phyloP scores from a whole-genome alignment of 2,113 vertebrate genomes.

The Pelusios castaneus region DNA sequence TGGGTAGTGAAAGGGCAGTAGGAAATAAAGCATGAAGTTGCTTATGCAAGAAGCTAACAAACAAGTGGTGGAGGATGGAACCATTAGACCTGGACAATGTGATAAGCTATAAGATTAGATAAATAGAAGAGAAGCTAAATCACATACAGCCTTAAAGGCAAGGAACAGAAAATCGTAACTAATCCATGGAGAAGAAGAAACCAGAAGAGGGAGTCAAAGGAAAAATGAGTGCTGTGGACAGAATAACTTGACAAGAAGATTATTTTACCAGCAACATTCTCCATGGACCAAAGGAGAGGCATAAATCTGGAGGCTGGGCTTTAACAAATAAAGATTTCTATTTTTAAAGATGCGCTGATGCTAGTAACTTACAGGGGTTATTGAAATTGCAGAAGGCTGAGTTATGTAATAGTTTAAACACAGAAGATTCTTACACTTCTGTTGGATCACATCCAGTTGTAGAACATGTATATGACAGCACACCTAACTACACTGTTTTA shows the following conservation, averaged over 20 bases:
- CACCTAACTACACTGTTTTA: neutral
- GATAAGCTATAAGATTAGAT: neutral
- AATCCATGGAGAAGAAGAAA: neutral
- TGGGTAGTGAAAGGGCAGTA: neutral
- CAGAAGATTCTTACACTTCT: neutral
- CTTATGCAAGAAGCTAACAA: slow-evolving; percentile 3
- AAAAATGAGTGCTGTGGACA: neutral
- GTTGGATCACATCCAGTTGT: neutral
- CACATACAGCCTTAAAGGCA: neutral
- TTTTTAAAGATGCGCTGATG: neutral
- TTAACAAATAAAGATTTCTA: neutral
- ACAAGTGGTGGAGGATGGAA: neutral
- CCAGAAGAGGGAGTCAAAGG: slow-evolving; percentile 33
- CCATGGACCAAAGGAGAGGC: neutral
- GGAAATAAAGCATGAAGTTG: neutral
- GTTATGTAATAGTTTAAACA: neutral
- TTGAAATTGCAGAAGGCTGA: neutral
- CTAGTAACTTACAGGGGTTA: neutral
- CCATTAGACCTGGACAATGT: slow-evolving; percentile 2
- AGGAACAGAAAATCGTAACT: neutral
- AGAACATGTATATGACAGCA: neutral
- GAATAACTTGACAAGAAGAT: slow-evolving; percentile 10
- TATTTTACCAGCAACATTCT: neutral
- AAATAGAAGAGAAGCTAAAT: neutral
- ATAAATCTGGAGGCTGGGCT: neutral